Conservation (phyloP, 2,888 invertebrate genomes). For the Nycteola revayana region DNA sequence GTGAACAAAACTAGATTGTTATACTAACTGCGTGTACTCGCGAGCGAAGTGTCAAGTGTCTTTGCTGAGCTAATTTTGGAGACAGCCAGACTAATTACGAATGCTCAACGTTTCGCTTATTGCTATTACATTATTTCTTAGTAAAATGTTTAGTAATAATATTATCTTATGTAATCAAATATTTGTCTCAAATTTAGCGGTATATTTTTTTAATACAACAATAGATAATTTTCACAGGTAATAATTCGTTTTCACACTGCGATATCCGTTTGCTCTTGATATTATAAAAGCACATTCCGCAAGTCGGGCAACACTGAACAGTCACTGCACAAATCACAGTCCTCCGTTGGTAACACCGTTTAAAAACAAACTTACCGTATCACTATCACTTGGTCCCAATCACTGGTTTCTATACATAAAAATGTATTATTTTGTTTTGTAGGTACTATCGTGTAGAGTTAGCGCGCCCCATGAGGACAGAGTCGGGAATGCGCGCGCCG, state of each 20-base stretch:
- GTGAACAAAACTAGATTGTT: no score
- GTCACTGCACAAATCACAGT: conserved; percentile 74
- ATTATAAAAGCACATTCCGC: conserved; percentile 46
- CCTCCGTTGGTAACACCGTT: conserved; percentile 57
- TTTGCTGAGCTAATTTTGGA: no score
- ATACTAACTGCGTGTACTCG: no score
- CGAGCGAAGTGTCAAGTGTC: no score
- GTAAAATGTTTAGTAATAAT: conserved; percentile 51
- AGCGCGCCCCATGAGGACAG: conserved; percentile 80
- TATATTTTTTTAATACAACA: neutral
- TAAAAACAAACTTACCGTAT: conserved; percentile 73
- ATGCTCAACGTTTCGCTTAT: neutral
- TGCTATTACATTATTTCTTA: neutral
- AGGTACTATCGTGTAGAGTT: conserved; percentile 71
- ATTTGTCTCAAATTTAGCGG: conserved; percentile 26
- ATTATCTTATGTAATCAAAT: conserved; percentile 51
- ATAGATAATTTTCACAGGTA: neutral
- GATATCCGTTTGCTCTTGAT: conserved; percentile 47
- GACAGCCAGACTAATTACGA: no score
- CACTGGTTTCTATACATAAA: conserved; percentile 60
- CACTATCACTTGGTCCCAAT: conserved; percentile 80
- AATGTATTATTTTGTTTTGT: conserved; percentile 56
- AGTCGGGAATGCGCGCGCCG: conserved; percentile 71
- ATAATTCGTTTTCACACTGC: conserved; percentile 25
- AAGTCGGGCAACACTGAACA: conserved; percentile 64